phyloP scores from a whole-genome alignment of 2,888 invertebrate genomes.

The Biston betularia region DNA sequence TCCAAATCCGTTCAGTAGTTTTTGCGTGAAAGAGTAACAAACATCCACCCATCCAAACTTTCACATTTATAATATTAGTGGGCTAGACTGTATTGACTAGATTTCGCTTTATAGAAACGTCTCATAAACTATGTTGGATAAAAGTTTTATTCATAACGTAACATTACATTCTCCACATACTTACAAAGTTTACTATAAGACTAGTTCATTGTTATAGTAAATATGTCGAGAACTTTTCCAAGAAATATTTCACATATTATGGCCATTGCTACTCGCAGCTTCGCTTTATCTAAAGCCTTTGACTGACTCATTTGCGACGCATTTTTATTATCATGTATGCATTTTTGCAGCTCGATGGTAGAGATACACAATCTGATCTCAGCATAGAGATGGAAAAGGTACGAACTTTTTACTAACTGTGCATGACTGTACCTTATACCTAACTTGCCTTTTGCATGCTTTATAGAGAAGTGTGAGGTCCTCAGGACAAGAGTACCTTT shows the following conservation, averaged over 20 bases:
- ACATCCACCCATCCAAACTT: no score
- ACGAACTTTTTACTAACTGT: slow-evolving; percentile 80
- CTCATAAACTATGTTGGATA: not conserved
- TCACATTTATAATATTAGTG: no score
- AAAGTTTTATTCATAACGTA: not conserved
- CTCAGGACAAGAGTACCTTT: slow-evolving; percentile 59
- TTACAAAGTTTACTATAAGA: not conserved
- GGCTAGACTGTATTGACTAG: not conserved
- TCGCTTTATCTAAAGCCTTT: slow-evolving; percentile 61
- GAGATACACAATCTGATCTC: slow-evolving; percentile 83
- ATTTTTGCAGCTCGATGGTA: slow-evolving; percentile 86
- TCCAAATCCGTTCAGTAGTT: no score
- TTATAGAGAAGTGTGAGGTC: slow-evolving; percentile 37
- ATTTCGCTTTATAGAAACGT: slow-evolving; percentile 1
- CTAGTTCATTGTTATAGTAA: not conserved
- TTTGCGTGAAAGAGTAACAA: no score
- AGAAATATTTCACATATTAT: not conserved
- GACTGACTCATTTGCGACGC: slow-evolving; percentile 63
- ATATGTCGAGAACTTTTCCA: not conserved
- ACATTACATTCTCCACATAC: not conserved
- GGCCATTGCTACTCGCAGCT: slow-evolving; percentile 46
- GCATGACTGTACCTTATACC: slow-evolving; percentile 65
- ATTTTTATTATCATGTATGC: slow-evolving; percentile 77
- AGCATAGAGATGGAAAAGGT: slow-evolving; percentile 87
- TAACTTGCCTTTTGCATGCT: slow-evolving; percentile 58